A percentile compares a stretch with the other conserved stretches of the same genome.
Evolutionary conservation across 1,140 invertebrate species (phyloP).

Genomic region (Drosophila bifasciata): DNA sequence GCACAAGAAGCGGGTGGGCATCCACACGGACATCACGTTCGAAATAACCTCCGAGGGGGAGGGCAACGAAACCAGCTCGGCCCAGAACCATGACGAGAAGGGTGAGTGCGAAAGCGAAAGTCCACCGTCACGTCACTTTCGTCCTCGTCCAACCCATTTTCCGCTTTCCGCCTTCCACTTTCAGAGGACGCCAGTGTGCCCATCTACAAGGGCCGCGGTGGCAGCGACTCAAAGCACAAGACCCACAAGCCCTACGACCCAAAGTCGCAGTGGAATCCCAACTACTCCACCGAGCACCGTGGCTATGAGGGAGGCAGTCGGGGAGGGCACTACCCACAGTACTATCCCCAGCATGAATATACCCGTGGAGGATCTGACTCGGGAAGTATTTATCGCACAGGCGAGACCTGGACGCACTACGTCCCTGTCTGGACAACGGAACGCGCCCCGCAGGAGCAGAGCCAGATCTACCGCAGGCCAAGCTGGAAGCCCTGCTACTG

Average conservation of each 20-base stretch:
- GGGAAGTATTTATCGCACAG: conserved; percentile 57
- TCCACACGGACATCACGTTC: conserved; percentile 84
- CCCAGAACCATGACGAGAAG: conserved; percentile 73
- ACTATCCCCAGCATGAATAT: conserved; percentile 67
- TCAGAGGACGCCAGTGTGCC: conserved; percentile 82
- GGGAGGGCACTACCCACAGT: conserved; percentile 62
- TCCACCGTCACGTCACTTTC: conserved; percentile 24
- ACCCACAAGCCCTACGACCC: conserved; percentile 63
- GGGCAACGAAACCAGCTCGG: conserved; percentile 78
- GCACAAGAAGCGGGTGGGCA: conserved; percentile 83
- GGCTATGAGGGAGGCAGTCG: conserved; percentile 39
- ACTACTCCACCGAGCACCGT: conserved; percentile 63
- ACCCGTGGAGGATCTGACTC: conserved; percentile 32
- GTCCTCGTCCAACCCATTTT: not conserved
- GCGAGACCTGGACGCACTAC: conserved; percentile 76
- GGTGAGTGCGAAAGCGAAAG: conserved; percentile 42
- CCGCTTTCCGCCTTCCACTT: not conserved
- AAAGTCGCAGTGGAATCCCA: conserved; percentile 78
- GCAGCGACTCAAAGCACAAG: conserved; percentile 63
- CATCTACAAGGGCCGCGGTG: conserved; percentile 75
- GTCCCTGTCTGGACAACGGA: conserved; percentile 82
- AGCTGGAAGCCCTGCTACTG: conserved; percentile 82
- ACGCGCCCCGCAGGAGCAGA: conserved; percentile 60
- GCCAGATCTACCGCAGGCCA: conserved; percentile 56
- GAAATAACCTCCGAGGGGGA: conserved; percentile 80